phyloP scores from a whole-genome alignment of 2,797 vertebrate genomes.

The Sarcoramphus papa region DNA sequence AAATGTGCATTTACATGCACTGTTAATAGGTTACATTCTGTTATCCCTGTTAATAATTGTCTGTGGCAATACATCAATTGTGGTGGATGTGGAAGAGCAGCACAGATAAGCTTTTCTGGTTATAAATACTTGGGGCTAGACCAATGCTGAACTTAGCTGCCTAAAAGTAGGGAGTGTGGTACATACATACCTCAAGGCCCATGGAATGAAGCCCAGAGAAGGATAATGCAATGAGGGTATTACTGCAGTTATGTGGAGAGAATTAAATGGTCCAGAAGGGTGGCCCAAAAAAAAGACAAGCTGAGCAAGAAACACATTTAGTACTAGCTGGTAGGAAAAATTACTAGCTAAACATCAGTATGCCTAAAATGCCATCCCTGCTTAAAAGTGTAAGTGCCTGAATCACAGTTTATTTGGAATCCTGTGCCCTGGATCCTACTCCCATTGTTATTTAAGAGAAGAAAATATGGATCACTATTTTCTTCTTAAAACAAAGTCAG shows the following conservation, averaged over 20 bases:
- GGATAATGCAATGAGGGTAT: background rate
- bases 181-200: background rate
- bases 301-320: background rate
- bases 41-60: background rate
- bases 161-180: background rate
- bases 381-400: background rate
- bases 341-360: background rate
- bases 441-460: background rate
- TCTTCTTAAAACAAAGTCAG: background rate
- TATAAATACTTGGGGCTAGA: background rate
- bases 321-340: background rate
- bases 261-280: background rate
- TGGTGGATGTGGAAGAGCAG: background rate
- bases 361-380: background rate
- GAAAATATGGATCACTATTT: background rate
- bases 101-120: background rate
- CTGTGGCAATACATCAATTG: background rate
- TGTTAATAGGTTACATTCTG: background rate
- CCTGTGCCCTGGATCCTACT: background rate
- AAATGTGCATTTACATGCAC: background rate
- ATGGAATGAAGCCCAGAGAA: background rate
- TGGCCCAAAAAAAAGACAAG: background rate
- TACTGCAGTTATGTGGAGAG: background rate
- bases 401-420: background rate
- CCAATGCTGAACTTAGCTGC: background rate